Conservation (phyloP, 2,888 invertebrate species). For the Spicauda simplicius region DNA sequence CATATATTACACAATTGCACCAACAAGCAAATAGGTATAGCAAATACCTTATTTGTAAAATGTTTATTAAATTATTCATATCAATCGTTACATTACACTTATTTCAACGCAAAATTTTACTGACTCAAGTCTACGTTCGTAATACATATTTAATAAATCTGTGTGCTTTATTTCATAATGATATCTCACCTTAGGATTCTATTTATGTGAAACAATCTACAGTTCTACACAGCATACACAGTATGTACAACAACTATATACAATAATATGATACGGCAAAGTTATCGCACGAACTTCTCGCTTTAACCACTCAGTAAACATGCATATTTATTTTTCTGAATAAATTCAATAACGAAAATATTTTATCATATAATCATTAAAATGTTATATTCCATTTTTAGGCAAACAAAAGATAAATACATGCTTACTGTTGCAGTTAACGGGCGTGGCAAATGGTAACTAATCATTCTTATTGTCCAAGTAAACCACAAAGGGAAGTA, state of each 20-base stretch:
- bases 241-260: conserved; percentile 80
- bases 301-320: conserved; percentile 39
- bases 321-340: neutral
- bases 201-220: conserved; percentile 76
- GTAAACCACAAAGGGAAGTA: conserved; percentile 6
- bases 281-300: conserved; percentile 55
- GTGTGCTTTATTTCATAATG: conserved; percentile 27
- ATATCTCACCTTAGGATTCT: conserved; percentile 61
- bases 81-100: conserved; percentile 1
- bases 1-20: conserved; percentile 34
- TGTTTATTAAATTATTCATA: conserved; percentile 22
- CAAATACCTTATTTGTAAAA: conserved; percentile 12
- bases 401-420: neutral
- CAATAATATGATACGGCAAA: conserved; percentile 68
- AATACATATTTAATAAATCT: conserved; percentile 19
- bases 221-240: conserved; percentile 78
- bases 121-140: conserved; percentile 2
- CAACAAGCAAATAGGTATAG: conserved; percentile 29
- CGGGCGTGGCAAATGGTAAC: conserved; percentile 64
- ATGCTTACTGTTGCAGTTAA: conserved; percentile 15
- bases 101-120: conserved; percentile 11
- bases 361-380: neutral
- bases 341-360: neutral
- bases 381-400: neutral
- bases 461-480: conserved; percentile 65